Base-by-base conservation (phyloP, 1,140 invertebrate species). In the Schlechtendalia chinensis region DNA sequence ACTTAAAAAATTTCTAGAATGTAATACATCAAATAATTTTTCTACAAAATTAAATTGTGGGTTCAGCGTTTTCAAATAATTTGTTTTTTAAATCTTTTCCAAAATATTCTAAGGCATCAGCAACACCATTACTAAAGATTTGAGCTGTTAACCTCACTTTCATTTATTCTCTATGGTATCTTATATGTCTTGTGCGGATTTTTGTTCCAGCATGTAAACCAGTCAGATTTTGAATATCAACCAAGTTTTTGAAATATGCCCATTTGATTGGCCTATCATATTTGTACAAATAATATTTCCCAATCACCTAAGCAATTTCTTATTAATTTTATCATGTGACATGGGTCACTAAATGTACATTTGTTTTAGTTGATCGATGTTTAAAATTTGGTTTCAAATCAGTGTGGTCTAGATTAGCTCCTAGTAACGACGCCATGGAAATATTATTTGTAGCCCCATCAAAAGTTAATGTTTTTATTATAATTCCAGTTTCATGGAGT, bases 81-180 rank as follows among this genome's bases (percentile, higher is more conserved):
- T 16, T 19, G 1, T 8, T 56, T n/a, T 56, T n/a, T n/a, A 56
- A 56, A 56, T 22, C 54, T n/a, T 56, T 56, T 22, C 5, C n/a
- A 56, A 4, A 56, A 56, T 56, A 22, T 56, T 50, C 47, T 50
- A 50, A 50, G 0, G 47, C 74, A 80, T 77, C 74, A 58, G 29
- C 39, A 19, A 82, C 81, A 39, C 53, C 27, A 17, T 65, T 50
- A 45, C 81, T 82, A 16, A 82, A 54, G 12, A 56, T 63, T 24
- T 85, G 84, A n/a, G 82, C 82, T 22, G 84, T 84, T 50, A 85
- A 50, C 79, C 82, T 83, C 10, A 85, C 84, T 77, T 84, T 84
- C 83, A 85, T 84, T 82, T 83, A 24, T 69, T 69, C n/a, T 22
- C 14, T 22, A 12, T 47, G 22, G 19, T 27, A 69, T 39, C 29